Base-by-base conservation (phyloP, 2,113 vertebrate genomes). In the Pseudopodoces humilis region DNA sequence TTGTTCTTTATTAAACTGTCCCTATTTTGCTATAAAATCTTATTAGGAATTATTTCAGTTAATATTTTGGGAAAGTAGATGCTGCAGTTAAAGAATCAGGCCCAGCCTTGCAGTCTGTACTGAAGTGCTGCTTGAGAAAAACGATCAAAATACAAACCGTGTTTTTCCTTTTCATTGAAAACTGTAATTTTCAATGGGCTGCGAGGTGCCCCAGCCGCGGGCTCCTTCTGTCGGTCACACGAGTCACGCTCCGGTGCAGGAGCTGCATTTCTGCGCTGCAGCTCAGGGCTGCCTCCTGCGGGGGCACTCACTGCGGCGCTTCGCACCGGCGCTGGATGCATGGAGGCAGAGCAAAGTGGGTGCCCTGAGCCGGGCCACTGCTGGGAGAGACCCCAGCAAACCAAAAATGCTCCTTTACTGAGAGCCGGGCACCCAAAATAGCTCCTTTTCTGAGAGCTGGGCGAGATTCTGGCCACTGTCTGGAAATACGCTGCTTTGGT, bases 221-320 rank as follows among this genome's bases (percentile, higher is more conserved):
- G 16, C 23, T 58, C 22, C 37, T 37, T 9, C 41, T 25, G 37
- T 13, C 9, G 2, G 8, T 4, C 0, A 0, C 0, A 1, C 0
- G 11, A 33, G 13, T 7, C 25, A 2, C 1, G 37, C 3, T 16
- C 24, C 2, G 2, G 2, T 7, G 22, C 1, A 3, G 59, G 63
- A 24, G 6, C 8, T 1, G 56, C 52, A 0, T 7, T 47, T 13
- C 17, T 31, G 63, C 72, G 74, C 3, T 91, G 92, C 86, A 87
- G 87, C 62, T 53, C 0, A 8, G 37, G n/a, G 6, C 39, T 91
- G 58, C 70, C 83, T 96, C 93, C 95, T 79, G 84, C 67, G 81
- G 81, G 76, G 89, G 91, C 94, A 94, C 24, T 65, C 74, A 2
- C 83, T 14, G 55, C 2, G 55, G 13, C 58, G 0, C 13, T 75